Conservation (phyloP, 1,140 invertebrate genomes). For the Chymomyza costata region DNA sequence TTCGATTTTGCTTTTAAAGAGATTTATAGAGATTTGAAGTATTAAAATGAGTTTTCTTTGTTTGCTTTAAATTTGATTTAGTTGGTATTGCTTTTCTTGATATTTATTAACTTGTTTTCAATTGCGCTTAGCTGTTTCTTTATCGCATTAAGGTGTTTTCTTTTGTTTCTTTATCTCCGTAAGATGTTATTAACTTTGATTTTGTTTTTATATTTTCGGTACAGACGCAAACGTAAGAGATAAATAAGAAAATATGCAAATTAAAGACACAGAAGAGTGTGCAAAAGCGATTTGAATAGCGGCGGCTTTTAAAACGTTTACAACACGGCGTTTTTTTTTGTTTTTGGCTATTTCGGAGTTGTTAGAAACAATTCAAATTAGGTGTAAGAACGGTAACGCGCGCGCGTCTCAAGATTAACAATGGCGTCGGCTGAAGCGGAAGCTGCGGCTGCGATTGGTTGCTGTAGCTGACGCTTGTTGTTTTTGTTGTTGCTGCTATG, state of each 20-base stretch:
- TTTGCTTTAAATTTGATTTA: no score
- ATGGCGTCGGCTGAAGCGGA: constrained; percentile 13
- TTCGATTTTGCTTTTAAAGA: no score
- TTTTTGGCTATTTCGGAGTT: background rate
- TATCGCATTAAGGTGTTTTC: no score
- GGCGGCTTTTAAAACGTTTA: constrained; percentile 3
- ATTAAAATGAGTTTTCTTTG: no score
- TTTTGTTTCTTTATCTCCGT: no score
- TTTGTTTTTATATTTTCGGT: constrained; percentile 1
- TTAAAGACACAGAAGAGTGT: constrained; percentile 16
- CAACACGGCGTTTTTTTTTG: background rate
- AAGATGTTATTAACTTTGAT: no score
- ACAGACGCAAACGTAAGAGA: constrained; percentile 27
- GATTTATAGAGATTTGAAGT: no score
- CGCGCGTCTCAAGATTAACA: constrained; percentile 30
- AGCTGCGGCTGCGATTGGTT: constrained; percentile 23
- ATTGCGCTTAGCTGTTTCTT: no score
- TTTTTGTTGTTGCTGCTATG: constrained; percentile 7
- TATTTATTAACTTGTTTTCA: no score
- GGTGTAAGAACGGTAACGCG: constrained; percentile 12
- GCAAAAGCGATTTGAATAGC: constrained; percentile 4
- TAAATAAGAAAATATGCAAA: constrained; percentile 36
- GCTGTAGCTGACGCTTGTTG: constrained; percentile 15
- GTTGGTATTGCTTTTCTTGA: no score
- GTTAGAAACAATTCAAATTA: background rate